phyloP scores from a whole-genome alignment of 2,113 vertebrate species.

The Seriola dumerili region DNA sequence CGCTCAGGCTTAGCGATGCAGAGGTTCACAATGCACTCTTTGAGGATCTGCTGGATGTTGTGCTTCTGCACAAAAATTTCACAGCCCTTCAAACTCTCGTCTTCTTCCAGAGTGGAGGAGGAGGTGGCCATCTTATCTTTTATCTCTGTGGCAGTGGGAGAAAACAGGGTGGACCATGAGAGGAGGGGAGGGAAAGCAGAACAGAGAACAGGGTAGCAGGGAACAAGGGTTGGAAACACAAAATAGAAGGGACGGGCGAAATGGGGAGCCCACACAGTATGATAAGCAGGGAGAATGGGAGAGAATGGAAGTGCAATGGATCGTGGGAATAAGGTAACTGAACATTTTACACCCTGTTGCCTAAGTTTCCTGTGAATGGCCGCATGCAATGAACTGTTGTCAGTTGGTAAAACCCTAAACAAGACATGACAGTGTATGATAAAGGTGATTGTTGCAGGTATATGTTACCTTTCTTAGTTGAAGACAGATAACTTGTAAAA shows the following conservation, averaged over 20 bases:
- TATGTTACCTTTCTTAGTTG: not conserved
- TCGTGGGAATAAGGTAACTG: not conserved
- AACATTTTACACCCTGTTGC: slow-evolving; percentile 19
- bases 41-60: slow-evolving; percentile 95
- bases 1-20: slow-evolving; percentile 95
- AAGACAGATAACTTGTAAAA: not conserved
- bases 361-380: slow-evolving; percentile 3
- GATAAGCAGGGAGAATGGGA: not conserved
- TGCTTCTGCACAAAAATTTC: slow-evolving; percentile 97
- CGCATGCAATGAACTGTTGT: not conserved
- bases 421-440: not conserved
- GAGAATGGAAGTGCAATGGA: slow-evolving; percentile 15
- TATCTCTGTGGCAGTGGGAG: slow-evolving; percentile 76
- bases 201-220: slow-evolving; percentile 8
- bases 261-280: not conserved
- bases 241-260: slow-evolving; percentile 28
- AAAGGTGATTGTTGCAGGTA: not conserved
- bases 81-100: slow-evolving; percentile 94
- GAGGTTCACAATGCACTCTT: slow-evolving; percentile 96
- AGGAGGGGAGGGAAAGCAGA: slow-evolving; percentile 61
- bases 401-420: not conserved
- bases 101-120: slow-evolving; percentile 91
- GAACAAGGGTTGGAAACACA: slow-evolving; percentile 16
- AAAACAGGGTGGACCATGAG: slow-evolving; percentile 71
- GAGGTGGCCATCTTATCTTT: slow-evolving; percentile 92